Evolutionary conservation across 2,797 vertebrate species (phyloP).

Genomic region (Hypotaenidia philippensis): DNA sequence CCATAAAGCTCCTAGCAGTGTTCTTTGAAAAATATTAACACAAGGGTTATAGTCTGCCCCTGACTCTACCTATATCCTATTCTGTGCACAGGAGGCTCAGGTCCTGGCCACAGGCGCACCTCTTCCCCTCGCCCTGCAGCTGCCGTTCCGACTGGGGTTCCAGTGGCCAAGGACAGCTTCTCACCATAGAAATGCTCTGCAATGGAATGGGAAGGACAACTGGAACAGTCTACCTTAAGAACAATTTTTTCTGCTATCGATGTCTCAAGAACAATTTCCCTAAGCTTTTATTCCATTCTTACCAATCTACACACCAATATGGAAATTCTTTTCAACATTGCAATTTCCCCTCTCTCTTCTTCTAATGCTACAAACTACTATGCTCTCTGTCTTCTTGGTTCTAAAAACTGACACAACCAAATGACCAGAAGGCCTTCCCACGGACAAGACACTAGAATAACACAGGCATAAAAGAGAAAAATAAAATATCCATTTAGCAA

Average conservation of each 20-base stretch:
- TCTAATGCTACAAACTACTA: neutral
- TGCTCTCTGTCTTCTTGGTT: neutral
- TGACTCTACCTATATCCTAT: neutral
- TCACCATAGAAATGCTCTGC: accelerated
- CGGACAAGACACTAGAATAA: neutral
- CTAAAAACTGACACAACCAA: neutral
- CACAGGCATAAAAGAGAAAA: neutral
- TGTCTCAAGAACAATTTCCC: neutral
- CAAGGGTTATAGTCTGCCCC: neutral
- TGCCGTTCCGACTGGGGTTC: neutral
- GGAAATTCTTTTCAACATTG: neutral
- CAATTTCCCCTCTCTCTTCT: neutral
- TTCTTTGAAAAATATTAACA: neutral
- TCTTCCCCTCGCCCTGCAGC: neutral
- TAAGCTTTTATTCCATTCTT: neutral
- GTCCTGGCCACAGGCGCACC: neutral
- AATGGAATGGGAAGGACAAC: neutral
- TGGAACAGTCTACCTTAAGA: neutral
- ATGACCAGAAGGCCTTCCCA: neutral
- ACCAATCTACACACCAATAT: neutral
- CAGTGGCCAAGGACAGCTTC: accelerated
- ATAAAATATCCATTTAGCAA: neutral
- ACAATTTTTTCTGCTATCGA: neutral
- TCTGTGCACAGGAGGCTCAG: neutral
- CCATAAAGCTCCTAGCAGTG: accelerated